Evolutionary conservation across 2,797 vertebrate species (phyloP).

Genomic region (Gadopsis bispinosus): DNA sequence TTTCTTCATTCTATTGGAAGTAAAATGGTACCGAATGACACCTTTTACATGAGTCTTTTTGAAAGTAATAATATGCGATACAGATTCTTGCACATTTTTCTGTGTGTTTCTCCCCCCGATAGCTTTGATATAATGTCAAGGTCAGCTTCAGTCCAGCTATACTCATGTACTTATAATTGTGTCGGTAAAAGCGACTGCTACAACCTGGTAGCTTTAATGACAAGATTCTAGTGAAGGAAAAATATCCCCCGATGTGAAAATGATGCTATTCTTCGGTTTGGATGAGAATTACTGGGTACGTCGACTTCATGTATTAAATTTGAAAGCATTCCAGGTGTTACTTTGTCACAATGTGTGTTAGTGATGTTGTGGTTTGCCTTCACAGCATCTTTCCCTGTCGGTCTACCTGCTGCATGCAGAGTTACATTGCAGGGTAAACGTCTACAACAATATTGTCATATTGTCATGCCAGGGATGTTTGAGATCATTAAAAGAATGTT

Average conservation of each 20-base stretch:
- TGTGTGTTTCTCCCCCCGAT: too few relatives aligned
- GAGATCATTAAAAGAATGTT: neutral
- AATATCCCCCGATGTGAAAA: neutral
- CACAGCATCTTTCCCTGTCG: neutral
- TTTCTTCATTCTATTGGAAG: neutral
- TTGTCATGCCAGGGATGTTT: neutral
- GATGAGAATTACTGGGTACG: neutral
- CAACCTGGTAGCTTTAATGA: neutral
- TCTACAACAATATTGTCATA: neutral
- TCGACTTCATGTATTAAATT: neutral
- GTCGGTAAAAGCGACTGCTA: neutral
- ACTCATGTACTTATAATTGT: neutral
- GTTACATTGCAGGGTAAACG: neutral
- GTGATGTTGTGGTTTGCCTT: neutral
- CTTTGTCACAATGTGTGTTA: neutral
- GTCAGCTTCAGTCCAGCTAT: neutral
- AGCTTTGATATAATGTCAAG: neutral
- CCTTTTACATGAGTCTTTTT: neutral
- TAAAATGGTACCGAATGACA: neutral
- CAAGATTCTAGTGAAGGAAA: slow-evolving; percentile 5
- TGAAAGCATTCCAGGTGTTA: neutral
- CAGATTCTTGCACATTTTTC: too few relatives aligned
- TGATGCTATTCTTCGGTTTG: neutral
- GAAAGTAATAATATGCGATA: neutral
- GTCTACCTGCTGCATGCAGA: neutral